phyloP scores from a whole-genome alignment of 2,888 invertebrate genomes.

The Mallateleia sp. region DNA sequence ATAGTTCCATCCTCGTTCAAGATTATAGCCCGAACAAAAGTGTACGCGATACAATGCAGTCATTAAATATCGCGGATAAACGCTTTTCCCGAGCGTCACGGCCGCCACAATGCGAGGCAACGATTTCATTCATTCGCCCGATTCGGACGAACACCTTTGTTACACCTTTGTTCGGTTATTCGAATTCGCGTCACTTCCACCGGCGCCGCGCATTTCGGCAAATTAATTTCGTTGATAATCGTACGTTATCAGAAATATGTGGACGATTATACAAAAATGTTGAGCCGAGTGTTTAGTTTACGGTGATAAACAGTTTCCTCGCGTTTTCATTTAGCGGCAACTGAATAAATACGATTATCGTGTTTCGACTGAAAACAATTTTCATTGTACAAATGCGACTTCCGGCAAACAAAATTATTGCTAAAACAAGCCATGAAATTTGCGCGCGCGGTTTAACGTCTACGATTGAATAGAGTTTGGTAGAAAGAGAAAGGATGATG shows the following conservation, averaged over 20 bases:
- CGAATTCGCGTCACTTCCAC: slow-evolving; percentile 12
- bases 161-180: too few relatives aligned
- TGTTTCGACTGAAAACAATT: slow-evolving; percentile 19
- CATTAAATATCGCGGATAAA: slow-evolving; percentile 62
- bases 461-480: neutral
- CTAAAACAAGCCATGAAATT: neutral
- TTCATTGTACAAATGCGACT: slow-evolving; percentile 2
- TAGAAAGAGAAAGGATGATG: neutral
- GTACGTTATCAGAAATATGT: neutral
- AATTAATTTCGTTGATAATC: slow-evolving; percentile 16
- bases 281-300: neutral
- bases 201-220: neutral
- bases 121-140: slow-evolving; percentile 36
- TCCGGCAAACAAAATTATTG: neutral
- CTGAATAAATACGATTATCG: slow-evolving; percentile 11
- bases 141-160: slow-evolving; percentile 41
- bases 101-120: slow-evolving; percentile 33
- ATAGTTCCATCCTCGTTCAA: slow-evolving; percentile 37
- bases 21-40: slow-evolving; percentile 47
- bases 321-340: neutral
- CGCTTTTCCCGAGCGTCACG: slow-evolving; percentile 41
- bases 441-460: neutral
- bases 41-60: slow-evolving; percentile 50
- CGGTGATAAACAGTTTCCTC: neutral
- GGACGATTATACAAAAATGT: neutral